These are phyloP conservation scores for Mallotus villosus DNA, from an alignment of 2,797 vertebrate species.

Conservation along the genomic window DNA sequence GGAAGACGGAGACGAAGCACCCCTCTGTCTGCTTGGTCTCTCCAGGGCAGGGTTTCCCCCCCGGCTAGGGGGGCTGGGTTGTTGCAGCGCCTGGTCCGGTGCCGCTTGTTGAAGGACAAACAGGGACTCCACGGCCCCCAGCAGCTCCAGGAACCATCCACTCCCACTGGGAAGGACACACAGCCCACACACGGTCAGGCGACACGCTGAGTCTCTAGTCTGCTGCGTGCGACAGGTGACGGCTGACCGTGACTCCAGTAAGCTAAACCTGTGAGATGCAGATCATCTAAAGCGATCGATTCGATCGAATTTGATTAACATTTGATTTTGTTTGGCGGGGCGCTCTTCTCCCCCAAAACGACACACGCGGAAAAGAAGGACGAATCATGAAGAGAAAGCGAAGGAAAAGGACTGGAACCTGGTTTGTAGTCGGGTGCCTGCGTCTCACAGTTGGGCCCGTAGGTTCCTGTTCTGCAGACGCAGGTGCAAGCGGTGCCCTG, in stretches of 20 bases:
- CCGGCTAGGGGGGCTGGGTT: constrained; percentile 79
- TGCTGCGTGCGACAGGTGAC: no score
- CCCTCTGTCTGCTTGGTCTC: constrained; percentile 67
- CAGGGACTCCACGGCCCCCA: constrained; percentile 89
- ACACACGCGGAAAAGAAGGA: no score
- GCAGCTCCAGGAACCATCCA: constrained; percentile 90
- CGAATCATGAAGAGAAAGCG: no score
- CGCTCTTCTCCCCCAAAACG: no score
- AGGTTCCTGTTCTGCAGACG: constrained; percentile 87
- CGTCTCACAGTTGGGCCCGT: constrained; percentile 80
- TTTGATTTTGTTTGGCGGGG: no score
- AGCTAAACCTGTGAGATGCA: no score
- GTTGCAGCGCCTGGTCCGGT: constrained; percentile 78
- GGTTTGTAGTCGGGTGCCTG: constrained; percentile 77
- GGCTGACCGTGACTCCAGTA: no score
- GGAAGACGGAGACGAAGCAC: constrained; percentile 84
- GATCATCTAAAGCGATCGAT: no score
- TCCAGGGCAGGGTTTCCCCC: constrained; percentile 81
- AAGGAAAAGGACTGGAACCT: constrained; percentile 62
- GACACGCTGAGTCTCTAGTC: not conserved
- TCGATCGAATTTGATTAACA: no score
- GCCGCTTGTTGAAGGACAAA: constrained; percentile 69
- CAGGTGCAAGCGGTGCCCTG: constrained; percentile 85
- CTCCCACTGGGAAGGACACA: constrained; percentile 66
- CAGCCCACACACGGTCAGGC: not conserved